A percentile compares a stretch with the other conserved stretches of the same genome.
Conservation (phyloP, 2,888 invertebrate species). For the Keiferia lycopersicella region DNA sequence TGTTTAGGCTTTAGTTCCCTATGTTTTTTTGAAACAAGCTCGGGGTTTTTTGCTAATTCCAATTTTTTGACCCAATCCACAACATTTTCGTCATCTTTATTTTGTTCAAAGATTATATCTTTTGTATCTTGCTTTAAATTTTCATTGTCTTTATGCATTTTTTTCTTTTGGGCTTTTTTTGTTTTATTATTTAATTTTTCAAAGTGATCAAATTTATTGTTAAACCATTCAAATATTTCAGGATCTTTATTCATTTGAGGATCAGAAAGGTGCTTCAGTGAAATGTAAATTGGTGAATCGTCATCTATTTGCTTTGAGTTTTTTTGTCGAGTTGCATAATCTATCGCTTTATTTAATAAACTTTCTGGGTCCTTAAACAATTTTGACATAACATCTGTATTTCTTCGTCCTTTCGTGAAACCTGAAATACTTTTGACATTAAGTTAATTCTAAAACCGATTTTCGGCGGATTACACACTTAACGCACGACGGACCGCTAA, state of each 20-base stretch:
- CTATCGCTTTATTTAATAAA: not conserved
- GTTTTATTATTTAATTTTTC: not conserved
- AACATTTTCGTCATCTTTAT: not conserved
- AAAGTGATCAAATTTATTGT: not conserved
- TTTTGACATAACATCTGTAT: not conserved
- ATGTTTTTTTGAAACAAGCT: not conserved
- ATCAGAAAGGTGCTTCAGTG: no score
- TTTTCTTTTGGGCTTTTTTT: not conserved
- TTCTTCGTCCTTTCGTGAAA: not conserved
- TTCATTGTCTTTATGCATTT: not conserved
- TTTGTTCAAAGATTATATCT: not conserved
- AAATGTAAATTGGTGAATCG: no score
- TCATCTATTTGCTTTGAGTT: no score
- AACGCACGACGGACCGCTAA: no score
- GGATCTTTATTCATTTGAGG: not conserved
- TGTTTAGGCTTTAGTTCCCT: not conserved
- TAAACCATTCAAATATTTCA: not conserved
- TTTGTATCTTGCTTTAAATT: not conserved
- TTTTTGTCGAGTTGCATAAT: no score
- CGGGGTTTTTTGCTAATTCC: not conserved
- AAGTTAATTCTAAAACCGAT: no score
- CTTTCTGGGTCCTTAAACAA: not conserved
- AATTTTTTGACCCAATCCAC: not conserved
- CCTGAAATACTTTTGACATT: not conserved
- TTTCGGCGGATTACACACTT: no score